Base-by-base conservation (phyloP, 2,113 vertebrate species). In the Centropristis striata region DNA sequence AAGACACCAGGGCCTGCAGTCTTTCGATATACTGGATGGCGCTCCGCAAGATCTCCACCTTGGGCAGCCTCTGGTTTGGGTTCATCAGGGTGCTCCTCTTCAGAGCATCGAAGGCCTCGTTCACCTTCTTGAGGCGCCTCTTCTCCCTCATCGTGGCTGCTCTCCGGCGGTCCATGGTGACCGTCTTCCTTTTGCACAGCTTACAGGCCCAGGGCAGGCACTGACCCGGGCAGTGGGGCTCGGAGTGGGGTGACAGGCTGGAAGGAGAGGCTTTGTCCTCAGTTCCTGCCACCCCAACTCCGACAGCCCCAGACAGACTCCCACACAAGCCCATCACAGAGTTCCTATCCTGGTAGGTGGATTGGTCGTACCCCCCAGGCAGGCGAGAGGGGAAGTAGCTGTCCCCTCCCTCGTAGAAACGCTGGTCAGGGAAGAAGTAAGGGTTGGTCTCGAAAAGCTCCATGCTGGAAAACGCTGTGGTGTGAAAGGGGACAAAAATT, bases 21-120 rank as follows among this genome's bases (percentile, higher is more conserved):
- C 97, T 95, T 90, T 99, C 98, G 7, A 99, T 99, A 89, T 99
- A 99, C 93, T 99, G 98, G 90, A 99, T 99, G 93, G 98, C 98
- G 0, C 97, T 98, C 81, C 98, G 96, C 92, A 99, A 94, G 92
- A 99, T 99, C 93, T 99, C 98, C 94, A 99, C 98, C 90, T 99
- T 99, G 91, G 98, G 98, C 94, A 99, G 96, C 87, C 98, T 93
- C 93, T 99, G 98, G 93, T 98, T 99, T 88, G 98, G 98, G 93
- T 99, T 99, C 88, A 98, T 96, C 78, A 99, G 92, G 13, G 98
- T 98, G 96, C 98, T 99, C 84, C 98, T 95, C 86, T 99, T 99
- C 75, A 99, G 90, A 1, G 98, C 98, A 87, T 99, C 98, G 4
- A 99, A 99, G 32, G 98, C 98, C 90, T 99, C 98, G 0, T 99